Percentiles rank a stretch among this genome's conserved stretches.
Evolutionary conservation across 2,888 invertebrate species (phyloP).

Genomic region (Sicus ferrugineus): DNA sequence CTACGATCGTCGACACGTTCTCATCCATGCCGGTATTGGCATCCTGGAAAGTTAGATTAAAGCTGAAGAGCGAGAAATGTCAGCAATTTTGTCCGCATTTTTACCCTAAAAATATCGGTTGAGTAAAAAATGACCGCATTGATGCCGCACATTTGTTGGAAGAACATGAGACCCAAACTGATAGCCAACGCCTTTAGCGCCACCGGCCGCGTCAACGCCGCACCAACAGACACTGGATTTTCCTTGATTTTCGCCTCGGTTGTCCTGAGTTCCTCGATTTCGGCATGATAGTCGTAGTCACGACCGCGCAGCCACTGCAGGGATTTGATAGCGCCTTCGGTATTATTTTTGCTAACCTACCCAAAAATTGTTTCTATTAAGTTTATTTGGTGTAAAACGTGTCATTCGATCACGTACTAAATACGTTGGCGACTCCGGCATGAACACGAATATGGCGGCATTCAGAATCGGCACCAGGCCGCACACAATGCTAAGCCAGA

Average conservation of each 20-base stretch:
- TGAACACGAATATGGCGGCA: constrained; percentile 75
- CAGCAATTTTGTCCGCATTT: constrained; percentile 65
- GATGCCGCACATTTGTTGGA: constrained; percentile 86
- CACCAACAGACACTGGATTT: constrained; percentile 67
- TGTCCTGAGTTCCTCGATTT: constrained; percentile 70
- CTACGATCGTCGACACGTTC: constrained; percentile 75
- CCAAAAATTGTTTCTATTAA: neutral
- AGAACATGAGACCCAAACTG: constrained; percentile 82
- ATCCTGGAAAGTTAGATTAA: constrained; percentile 43
- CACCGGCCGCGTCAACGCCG: constrained; percentile 69
- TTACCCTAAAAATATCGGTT: constrained; percentile 74
- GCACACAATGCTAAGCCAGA: constrained; percentile 54
- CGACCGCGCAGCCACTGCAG: constrained; percentile 77
- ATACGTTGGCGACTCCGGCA: constrained; percentile 87
- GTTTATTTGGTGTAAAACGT: neutral
- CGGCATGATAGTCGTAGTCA: constrained; percentile 72
- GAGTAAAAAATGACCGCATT: constrained; percentile 86
- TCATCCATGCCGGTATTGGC: constrained; percentile 66
- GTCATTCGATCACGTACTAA: constrained; percentile 63
- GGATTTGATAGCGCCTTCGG: constrained; percentile 73
- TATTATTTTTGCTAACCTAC: constrained; percentile 66
- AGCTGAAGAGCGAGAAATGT: neutral
- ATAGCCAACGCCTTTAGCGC: constrained; percentile 75
- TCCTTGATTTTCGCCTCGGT: constrained; percentile 66
- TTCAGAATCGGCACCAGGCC: constrained; percentile 70